Base-by-base conservation (phyloP, 1,140 invertebrate species). In the Aphelinus certus region DNA sequence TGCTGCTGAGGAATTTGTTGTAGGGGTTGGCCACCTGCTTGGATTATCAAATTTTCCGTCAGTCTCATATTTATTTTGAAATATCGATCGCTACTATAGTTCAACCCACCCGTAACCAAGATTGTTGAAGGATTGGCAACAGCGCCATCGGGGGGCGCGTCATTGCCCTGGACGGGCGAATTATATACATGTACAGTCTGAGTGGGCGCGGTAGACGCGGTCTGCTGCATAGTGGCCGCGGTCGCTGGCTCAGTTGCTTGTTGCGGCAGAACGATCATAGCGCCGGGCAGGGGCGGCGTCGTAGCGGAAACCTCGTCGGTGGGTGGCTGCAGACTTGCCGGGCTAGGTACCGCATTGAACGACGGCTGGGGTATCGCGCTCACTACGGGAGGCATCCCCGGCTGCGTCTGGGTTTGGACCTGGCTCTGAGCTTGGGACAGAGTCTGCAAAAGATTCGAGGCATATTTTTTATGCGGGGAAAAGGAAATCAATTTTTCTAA, bases 231-330 rank as follows among this genome's bases (percentile, higher is more conserved):
- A 3, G n/a, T 67, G 1, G 56, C 7, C 1, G 57, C n/a, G 5
- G 68, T 3, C 3, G 68, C 3, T 7, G 75, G 56, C 42, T 56
- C 58, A 7, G 58, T 60, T 60, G 58, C 51, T 4, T 60, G 58
- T 60, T 60, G 58, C 51, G 51, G 26, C 26, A 26, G 26, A 26
- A 26, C 26, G 26, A 26, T 26, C 26, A 26, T 26, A 26, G 26
- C 26, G 26, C 26, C 73, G 46, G 86, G 86, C 4, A 88, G 73
- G 0, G 86, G 86, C 3, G 86, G 86, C 0, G 86, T 88, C 51
- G 82, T 84, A 5, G 78, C 79, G 42, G 74, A 65, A 1, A 57
- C 78, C 3, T 83, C 83, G 7, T 82, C 80, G 9, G 63, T 65
- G 1, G 73, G 61, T 6, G 61, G 45, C 26, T 68, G 65, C n/a